These are phyloP conservation scores for Drosophila arizonae DNA, from an alignment of 1,140 invertebrate genomes.

Conservation along the genomic window DNA sequence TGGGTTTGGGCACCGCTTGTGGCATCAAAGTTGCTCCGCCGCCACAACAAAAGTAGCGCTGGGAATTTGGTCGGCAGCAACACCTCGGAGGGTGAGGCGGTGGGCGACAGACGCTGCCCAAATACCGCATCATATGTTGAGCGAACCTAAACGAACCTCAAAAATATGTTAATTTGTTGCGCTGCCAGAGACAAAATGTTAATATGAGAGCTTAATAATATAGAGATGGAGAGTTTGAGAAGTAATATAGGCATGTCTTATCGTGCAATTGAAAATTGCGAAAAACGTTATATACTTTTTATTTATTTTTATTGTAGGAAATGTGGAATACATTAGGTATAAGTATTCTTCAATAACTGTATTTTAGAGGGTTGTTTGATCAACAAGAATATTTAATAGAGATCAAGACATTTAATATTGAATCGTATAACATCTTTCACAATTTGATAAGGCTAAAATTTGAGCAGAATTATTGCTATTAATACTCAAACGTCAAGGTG, in stretches of 20 bases:
- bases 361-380: too few species aligned
- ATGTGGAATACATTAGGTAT: too few species aligned
- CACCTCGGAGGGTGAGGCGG: background rate
- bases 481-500: too few species aligned
- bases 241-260: background rate
- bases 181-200: slow-evolving; percentile 46
- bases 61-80: slow-evolving; percentile 14
- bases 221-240: slow-evolving; percentile 1
- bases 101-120: slow-evolving; percentile 5
- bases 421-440: too few species aligned
- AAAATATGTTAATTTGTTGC: slow-evolving; percentile 62
- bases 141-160: slow-evolving; percentile 24
- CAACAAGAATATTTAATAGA: too few species aligned
- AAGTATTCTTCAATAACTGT: too few species aligned
- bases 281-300: too few species aligned
- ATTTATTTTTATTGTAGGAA: too few species aligned
- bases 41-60: slow-evolving; percentile 29
- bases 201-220: slow-evolving; percentile 28
- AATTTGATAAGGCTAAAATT: too few species aligned
- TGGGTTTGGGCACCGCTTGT: slow-evolving; percentile 17
- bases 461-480: too few species aligned
- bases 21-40: slow-evolving; percentile 27
- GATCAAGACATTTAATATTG: too few species aligned
- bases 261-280: too few species aligned
- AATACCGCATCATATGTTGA: slow-evolving; percentile 51